Evolutionary conservation across 2,113 vertebrate species (phyloP).

Genomic region (Stigmatopora nigra): DNA sequence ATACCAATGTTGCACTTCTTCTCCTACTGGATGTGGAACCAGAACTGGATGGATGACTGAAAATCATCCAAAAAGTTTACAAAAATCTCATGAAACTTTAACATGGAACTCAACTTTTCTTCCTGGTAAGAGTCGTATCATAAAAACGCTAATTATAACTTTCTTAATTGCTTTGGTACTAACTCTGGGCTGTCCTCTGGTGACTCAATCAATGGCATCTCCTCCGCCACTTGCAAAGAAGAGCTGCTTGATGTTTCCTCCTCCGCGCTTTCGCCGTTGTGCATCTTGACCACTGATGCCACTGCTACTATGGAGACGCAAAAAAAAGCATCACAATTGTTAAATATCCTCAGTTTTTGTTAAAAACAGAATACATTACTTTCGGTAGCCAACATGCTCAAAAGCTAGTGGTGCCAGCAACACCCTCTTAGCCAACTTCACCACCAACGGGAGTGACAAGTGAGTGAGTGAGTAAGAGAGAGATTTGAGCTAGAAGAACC

Average conservation of each 20-base stretch:
- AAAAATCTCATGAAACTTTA: not conserved
- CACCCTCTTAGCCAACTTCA: no score
- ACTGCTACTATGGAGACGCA: conserved; percentile 44
- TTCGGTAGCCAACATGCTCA: no score
- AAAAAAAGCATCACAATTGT: conserved; percentile 23
- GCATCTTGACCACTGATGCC: conserved; percentile 43
- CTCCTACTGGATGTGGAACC: conserved; percentile 29
- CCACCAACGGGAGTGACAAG: no score
- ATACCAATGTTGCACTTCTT: conserved; percentile 30
- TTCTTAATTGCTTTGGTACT: conserved; percentile 5
- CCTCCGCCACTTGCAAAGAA: conserved; percentile 11
- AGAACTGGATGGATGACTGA: conserved; percentile 29
- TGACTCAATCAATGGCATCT: conserved; percentile 15
- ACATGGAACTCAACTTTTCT: no score
- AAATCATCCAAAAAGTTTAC: conserved; percentile 13
- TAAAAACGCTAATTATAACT: no score
- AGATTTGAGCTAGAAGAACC: no score
- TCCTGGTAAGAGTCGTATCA: no score
- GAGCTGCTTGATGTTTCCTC: conserved; percentile 8
- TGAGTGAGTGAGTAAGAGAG: no score
- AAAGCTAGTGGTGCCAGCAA: no score
- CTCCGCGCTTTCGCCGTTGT: conserved; percentile 44
- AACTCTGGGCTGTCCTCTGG: conserved; percentile 24
- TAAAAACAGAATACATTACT: no score
- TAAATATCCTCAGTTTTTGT: not conserved